phyloP scores from a whole-genome alignment of 2,113 vertebrate genomes.

The Greenwoodochromis staneri region DNA sequence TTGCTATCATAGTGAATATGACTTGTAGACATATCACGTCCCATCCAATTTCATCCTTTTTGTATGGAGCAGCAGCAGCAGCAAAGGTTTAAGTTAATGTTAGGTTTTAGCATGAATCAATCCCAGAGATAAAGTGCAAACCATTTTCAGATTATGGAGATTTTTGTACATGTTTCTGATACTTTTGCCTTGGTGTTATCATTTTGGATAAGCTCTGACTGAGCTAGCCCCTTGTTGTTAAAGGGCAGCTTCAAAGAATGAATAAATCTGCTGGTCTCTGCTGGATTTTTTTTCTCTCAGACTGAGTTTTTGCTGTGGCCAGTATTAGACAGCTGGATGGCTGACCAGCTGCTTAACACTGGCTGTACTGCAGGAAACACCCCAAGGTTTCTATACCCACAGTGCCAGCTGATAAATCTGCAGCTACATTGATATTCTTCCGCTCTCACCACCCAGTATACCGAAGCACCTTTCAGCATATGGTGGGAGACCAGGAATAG shows the following conservation, averaged over 20 bases:
- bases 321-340: not conserved
- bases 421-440: constrained; percentile 52
- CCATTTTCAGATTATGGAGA: not conserved
- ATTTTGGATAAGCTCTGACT: not conserved
- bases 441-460: constrained; percentile 16
- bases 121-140: not conserved
- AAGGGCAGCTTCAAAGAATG: not conserved
- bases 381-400: constrained; percentile 29
- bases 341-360: constrained; percentile 17
- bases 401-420: constrained; percentile 53
- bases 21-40: not conserved
- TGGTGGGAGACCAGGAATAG: constrained; percentile 65
- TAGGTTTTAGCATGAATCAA: not conserved
- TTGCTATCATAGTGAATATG: not conserved
- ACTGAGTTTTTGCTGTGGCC: not conserved
- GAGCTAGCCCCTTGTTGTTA: not conserved
- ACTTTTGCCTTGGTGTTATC: not conserved
- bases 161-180: not conserved
- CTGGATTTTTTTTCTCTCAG: not conserved
- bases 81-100: not conserved
- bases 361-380: constrained; percentile 5
- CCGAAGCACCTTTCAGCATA: constrained; percentile 58
- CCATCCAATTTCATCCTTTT: not conserved
- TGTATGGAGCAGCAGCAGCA: not conserved
- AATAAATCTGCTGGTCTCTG: not conserved